Percentiles rank a stretch among this genome's conserved stretches.
Conservation (phyloP, 1,140 invertebrate species). For the Hetaerina americana region DNA sequence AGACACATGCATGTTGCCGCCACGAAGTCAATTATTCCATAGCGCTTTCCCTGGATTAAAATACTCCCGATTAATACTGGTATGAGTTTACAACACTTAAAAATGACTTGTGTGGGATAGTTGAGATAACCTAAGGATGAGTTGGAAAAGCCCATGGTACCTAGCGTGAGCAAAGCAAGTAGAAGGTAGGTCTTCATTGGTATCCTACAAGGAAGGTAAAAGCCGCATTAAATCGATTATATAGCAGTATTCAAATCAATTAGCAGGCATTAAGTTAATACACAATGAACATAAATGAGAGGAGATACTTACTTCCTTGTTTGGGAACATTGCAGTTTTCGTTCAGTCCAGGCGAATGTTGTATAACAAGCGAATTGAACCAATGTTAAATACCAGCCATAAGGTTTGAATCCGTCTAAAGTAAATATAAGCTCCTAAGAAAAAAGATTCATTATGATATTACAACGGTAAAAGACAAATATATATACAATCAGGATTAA, state of each 20-base stretch:
- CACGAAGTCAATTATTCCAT: slow-evolving; percentile 67
- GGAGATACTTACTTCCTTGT: slow-evolving; percentile 53
- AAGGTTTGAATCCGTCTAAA: slow-evolving; percentile 72
- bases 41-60: slow-evolving; percentile 80
- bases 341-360: slow-evolving; percentile 66
- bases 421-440: slow-evolving; percentile 79
- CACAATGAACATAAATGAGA: slow-evolving; percentile 1
- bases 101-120: slow-evolving; percentile 88
- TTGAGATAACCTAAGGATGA: slow-evolving; percentile 89
- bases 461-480: slow-evolving; percentile 5
- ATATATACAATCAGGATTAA: slow-evolving; percentile 9
- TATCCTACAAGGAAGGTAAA: slow-evolving; percentile 48
- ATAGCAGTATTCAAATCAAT: neutral
- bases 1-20: slow-evolving; percentile 80
- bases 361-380: slow-evolving; percentile 83
- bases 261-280: slow-evolving; percentile 16
- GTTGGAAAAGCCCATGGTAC: slow-evolving; percentile 94
- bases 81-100: slow-evolving; percentile 93
- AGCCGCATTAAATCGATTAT: slow-evolving; percentile 12
- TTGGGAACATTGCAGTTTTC: slow-evolving; percentile 44
- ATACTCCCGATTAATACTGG: slow-evolving; percentile 87
- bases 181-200: slow-evolving; percentile 67
- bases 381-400: slow-evolving; percentile 85
- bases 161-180: slow-evolving; percentile 74
- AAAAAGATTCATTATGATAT: slow-evolving; percentile 17